These are phyloP conservation scores for Erebia palarica DNA, from an alignment of 2,888 invertebrate species.

Conservation along the genomic window DNA sequence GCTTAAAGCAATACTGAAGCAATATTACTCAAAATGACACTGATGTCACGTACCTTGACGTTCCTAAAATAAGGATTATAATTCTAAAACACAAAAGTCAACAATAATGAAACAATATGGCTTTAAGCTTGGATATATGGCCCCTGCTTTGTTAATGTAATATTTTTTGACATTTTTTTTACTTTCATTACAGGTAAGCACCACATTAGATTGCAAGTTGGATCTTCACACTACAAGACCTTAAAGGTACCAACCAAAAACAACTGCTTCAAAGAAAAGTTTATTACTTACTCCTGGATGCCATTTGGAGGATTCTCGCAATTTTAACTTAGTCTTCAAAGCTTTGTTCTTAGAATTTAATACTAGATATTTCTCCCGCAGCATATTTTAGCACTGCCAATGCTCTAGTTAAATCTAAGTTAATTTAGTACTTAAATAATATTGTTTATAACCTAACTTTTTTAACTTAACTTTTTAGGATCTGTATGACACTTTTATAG, in stretches of 20 bases:
- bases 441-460: too few species aligned
- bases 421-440: too few species aligned
- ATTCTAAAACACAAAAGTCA: too few species aligned
- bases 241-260: slow-evolving; percentile 47
- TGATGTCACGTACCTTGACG: too few species aligned
- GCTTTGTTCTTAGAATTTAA: slow-evolving; percentile 41
- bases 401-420: background rate
- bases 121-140: too few species aligned
- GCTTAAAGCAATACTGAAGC: too few species aligned
- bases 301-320: slow-evolving; percentile 49
- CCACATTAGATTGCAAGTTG: slow-evolving; percentile 10
- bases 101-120: too few species aligned
- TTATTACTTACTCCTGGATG: slow-evolving; percentile 40
- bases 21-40: too few species aligned
- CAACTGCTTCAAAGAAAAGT: slow-evolving; percentile 59
- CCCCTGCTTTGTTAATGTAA: too few species aligned
- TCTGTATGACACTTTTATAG: too few species aligned
- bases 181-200: slow-evolving; percentile 52
- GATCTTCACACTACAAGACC: slow-evolving; percentile 39
- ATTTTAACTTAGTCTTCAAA: slow-evolving; percentile 54
- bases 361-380: slow-evolving; percentile 36
- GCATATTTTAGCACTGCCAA: slow-evolving; percentile 12
- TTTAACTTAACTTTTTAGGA: too few species aligned
- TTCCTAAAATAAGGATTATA: too few species aligned
- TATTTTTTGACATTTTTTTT: background rate